Conservation (phyloP, 2,888 invertebrate genomes). For the Erpobdella octoculata region DNA sequence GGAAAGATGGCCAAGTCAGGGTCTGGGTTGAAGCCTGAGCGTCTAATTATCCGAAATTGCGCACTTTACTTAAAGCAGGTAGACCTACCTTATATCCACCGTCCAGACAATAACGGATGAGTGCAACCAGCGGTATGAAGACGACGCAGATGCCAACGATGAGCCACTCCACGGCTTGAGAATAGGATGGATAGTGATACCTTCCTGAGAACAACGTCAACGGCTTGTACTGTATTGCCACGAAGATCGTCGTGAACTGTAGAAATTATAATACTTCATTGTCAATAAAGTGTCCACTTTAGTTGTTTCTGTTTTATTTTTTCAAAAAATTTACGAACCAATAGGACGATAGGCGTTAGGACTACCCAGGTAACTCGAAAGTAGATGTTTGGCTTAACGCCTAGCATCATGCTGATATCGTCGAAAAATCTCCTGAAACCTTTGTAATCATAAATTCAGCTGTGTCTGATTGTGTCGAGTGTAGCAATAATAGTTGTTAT, state of each 20-base stretch:
- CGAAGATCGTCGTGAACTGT: constrained; percentile 30
- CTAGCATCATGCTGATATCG: constrained; percentile 50
- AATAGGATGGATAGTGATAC: constrained; percentile 44
- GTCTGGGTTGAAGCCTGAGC: too few species aligned
- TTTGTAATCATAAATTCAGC: constrained; percentile 32
- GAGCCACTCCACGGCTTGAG: constrained; percentile 48
- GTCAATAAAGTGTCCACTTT: neutral
- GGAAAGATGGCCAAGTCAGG: neutral
- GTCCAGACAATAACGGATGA: constrained; percentile 44
- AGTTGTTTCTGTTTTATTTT: neutral
- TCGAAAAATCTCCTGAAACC: constrained; percentile 46
- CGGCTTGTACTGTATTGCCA: constrained; percentile 21
- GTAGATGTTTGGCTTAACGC: constrained; percentile 45
- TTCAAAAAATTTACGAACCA: constrained; percentile 38
- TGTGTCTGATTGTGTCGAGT: too few species aligned
- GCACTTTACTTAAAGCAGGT: too few species aligned
- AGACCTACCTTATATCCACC: constrained; percentile 45
- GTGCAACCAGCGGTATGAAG: constrained; percentile 44
- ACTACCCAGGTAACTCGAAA: constrained; percentile 48
- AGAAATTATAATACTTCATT: neutral
- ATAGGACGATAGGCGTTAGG: constrained; percentile 45
- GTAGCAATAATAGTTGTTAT: too few species aligned
- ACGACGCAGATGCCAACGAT: constrained; percentile 47
- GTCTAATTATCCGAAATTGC: too few species aligned
- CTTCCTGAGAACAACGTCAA: constrained; percentile 36